These are phyloP conservation scores for Irena cyanogastra DNA, from an alignment of 2,113 vertebrate genomes.

Conservation along the genomic window DNA sequence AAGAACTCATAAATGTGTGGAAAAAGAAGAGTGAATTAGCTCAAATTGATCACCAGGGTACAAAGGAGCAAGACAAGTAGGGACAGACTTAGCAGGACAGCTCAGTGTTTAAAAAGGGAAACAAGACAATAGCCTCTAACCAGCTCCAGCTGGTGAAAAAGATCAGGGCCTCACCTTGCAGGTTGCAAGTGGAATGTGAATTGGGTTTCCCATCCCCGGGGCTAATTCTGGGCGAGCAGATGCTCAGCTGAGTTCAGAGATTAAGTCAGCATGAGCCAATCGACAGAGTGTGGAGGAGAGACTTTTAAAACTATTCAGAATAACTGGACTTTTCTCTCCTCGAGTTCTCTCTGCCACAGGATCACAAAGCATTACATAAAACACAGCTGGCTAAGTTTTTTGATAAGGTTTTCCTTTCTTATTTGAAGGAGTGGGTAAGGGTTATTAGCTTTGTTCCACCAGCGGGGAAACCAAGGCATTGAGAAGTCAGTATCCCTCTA, in stretches of 20 bases:
- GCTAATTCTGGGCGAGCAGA: slow-evolving; percentile 11
- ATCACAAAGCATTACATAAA: slow-evolving; percentile 19
- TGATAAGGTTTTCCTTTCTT: slow-evolving; percentile 29
- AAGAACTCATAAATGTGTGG: background rate
- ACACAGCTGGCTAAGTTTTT: slow-evolving; percentile 24
- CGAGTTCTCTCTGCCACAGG: background rate
- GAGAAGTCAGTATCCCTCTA: slow-evolving; percentile 34
- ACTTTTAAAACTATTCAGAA: background rate
- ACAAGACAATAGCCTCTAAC: background rate
- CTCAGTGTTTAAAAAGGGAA: background rate
- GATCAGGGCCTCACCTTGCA: slow-evolving; percentile 4
- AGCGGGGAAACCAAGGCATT: background rate
- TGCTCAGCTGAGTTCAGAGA: slow-evolving; percentile 1
- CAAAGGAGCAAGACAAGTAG: background rate
- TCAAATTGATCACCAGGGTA: background rate
- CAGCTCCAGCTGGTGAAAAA: background rate
- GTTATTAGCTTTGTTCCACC: slow-evolving; percentile 35
- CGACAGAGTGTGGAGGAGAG: background rate
- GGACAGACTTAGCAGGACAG: background rate
- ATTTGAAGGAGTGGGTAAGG: background rate
- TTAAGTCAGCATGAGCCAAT: background rate
- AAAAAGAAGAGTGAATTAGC: background rate
- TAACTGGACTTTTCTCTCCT: background rate
- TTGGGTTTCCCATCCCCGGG: background rate
- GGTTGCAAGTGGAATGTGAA: background rate